A percentile compares a stretch with the other conserved stretches of the same genome.
Conservation (phyloP, 2,113 vertebrate species). For the Halichoerus grypus region DNA sequence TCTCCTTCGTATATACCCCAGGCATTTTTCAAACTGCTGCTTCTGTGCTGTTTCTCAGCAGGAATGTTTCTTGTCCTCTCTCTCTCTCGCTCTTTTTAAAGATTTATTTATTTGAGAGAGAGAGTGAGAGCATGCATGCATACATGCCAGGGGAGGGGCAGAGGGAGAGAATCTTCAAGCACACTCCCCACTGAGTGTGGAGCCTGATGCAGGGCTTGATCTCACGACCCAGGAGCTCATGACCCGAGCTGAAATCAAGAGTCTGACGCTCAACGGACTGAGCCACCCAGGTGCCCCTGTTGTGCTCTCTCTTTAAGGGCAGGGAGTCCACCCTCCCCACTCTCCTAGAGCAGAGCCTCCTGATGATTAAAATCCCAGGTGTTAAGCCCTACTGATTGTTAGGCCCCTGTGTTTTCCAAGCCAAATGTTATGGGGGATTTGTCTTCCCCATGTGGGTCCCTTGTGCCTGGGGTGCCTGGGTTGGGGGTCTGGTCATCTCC, state of each 20-base stretch:
- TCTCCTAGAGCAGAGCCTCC: not conserved
- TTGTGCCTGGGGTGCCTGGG: not conserved
- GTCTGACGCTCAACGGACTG: not conserved
- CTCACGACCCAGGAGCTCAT: not conserved
- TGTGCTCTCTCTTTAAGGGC: not conserved
- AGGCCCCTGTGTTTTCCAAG: not conserved
- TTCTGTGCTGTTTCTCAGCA: not conserved
- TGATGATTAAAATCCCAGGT: not conserved
- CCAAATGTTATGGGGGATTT: not conserved
- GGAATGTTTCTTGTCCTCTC: not conserved
- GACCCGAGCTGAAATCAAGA: not conserved
- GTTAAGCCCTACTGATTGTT: not conserved
- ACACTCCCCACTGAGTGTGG: not conserved
- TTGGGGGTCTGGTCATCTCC: not conserved
- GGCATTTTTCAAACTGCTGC: not conserved
- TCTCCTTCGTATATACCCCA: not conserved
- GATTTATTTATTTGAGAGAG: not conserved
- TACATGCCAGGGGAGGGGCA: not conserved
- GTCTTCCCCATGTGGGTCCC: not conserved
- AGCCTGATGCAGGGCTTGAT: not conserved
- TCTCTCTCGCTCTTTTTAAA: not conserved
- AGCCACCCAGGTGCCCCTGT: not conserved
- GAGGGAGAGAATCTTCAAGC: not conserved
- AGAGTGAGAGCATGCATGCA: not conserved
- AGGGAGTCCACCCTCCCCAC: not conserved